Conservation (phyloP, 1,140 invertebrate species). For the Drosophila lowei region DNA sequence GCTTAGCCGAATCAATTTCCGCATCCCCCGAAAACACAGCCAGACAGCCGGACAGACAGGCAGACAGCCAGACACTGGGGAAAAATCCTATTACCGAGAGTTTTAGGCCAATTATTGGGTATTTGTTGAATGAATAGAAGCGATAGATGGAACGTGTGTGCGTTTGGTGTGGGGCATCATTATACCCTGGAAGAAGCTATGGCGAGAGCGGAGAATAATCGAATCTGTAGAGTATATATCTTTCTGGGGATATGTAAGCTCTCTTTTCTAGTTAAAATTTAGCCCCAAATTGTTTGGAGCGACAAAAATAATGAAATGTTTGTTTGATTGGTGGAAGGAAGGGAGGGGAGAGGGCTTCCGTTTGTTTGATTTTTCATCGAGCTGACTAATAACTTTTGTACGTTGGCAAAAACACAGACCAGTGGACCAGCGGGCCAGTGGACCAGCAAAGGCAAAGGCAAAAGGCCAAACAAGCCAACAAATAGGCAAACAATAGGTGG, state of each 20-base stretch:
- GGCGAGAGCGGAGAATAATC: conserved; percentile 27
- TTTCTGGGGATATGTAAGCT: too few relatives aligned
- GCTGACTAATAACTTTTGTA: conserved; percentile 54
- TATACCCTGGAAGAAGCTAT: conserved; percentile 4
- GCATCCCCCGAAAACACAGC: background rate
- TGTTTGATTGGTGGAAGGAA: conserved; percentile 42
- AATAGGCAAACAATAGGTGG: conserved; percentile 36
- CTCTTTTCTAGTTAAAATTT: conserved; percentile 8
- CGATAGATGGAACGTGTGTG: background rate
- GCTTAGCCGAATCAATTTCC: conserved; percentile 43
- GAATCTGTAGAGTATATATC: background rate
- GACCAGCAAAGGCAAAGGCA: background rate
- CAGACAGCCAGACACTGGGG: conserved; percentile 1
- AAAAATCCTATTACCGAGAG: conserved; percentile 59
- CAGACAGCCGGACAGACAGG: conserved; percentile 1
- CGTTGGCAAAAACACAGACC: too few relatives aligned
- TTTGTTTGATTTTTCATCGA: conserved; percentile 48
- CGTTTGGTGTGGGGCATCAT: too few relatives aligned
- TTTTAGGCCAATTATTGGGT: conserved; percentile 34
- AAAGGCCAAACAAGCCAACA: conserved; percentile 31
- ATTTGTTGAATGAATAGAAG: background rate
- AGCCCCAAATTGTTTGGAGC: conserved; percentile 41
- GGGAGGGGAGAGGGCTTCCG: too few relatives aligned
- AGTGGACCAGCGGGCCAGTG: too few relatives aligned
- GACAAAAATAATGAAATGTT: conserved; percentile 62